These are phyloP conservation scores for Papilio helenus DNA, from an alignment of 1,140 invertebrate species.

Conservation along the genomic window DNA sequence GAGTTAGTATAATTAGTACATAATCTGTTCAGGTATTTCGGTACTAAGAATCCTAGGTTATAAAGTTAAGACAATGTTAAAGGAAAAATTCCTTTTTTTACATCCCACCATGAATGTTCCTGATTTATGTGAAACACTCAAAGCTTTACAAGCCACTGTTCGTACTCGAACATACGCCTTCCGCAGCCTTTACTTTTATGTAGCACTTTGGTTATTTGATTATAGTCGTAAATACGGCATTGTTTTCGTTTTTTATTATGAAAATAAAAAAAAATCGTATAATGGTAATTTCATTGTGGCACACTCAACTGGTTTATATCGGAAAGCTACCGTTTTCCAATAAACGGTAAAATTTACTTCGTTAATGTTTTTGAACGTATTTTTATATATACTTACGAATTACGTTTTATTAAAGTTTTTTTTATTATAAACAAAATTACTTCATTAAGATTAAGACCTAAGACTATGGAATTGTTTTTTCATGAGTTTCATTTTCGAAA, in stretches of 20 bases:
- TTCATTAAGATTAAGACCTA: too few species aligned
- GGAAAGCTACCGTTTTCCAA: not conserved
- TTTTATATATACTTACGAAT: not conserved
- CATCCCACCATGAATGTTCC: not conserved
- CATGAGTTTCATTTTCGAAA: too few species aligned
- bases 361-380: not conserved
- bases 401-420: not conserved
- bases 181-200: slow-evolving; percentile 6
- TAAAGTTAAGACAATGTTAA: not conserved
- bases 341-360: slow-evolving; percentile 2
- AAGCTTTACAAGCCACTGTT: not conserved
- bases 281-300: slow-evolving; percentile 11
- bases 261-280: slow-evolving; percentile 26
- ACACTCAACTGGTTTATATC: not conserved
- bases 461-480: too few species aligned
- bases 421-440: too few species aligned
- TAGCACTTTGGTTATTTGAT: slow-evolving; percentile 24
- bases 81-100: not conserved
- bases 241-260: slow-evolving; percentile 24
- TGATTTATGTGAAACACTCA: slow-evolving; percentile 20
- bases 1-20: too few species aligned
- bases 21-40: not conserved
- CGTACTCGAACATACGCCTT: not conserved
- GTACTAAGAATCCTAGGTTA: not conserved
- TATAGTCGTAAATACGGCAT: slow-evolving; percentile 11